phyloP scores from a whole-genome alignment of 2,113 vertebrate genomes.

The Rhinoderma darwinii region DNA sequence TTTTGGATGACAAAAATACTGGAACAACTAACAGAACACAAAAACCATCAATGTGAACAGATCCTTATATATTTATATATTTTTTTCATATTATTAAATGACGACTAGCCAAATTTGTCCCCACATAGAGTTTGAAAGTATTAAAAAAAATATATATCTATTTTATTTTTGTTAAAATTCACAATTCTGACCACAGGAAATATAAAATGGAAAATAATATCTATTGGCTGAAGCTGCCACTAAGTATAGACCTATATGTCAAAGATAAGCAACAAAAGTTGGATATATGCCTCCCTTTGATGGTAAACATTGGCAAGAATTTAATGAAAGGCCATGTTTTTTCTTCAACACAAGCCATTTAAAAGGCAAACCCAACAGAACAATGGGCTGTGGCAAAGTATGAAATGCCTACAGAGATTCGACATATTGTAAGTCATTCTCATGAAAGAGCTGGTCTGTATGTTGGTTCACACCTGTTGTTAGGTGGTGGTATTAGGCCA shows the following conservation, averaged over 20 bases:
- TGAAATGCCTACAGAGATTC: background rate
- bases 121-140: no score
- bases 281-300: background rate
- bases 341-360: background rate
- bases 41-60: no score
- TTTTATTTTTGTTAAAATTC: no score
- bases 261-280: background rate
- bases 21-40: no score
- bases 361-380: background rate
- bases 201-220: background rate
- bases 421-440: background rate
- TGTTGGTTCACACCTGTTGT: background rate
- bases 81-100: no score
- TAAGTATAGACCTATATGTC: background rate
- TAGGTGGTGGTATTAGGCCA: background rate
- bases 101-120: no score
- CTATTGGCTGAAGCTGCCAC: no score
- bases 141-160: no score
- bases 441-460: background rate
- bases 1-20: no score
- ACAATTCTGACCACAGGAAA: background rate
- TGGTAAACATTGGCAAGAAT: background rate
- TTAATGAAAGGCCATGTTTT: background rate
- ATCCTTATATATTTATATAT: no score
- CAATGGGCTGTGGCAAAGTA: background rate